Percentiles rank a stretch among this genome's conserved stretches.
phyloP scores from a whole-genome alignment of 2,797 vertebrate genomes.

The Xenopus petersii region DNA sequence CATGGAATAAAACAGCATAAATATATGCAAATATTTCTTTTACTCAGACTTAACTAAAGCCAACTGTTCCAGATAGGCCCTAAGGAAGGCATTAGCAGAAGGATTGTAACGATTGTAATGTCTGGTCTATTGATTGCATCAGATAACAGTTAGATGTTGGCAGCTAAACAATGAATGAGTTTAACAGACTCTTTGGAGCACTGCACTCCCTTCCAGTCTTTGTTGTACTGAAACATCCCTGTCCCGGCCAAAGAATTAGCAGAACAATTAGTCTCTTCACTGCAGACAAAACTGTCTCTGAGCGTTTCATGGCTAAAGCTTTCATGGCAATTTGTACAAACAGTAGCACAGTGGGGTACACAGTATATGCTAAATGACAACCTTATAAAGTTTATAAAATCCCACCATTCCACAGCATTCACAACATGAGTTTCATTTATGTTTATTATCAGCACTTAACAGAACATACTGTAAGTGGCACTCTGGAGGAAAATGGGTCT shows the following conservation, averaged over 20 bases:
- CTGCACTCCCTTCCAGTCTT: slow-evolving; percentile 38
- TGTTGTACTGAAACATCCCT: slow-evolving; percentile 39
- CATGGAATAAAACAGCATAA: slow-evolving; percentile 6
- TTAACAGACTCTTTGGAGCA: slow-evolving; percentile 38
- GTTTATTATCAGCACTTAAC: too few species aligned
- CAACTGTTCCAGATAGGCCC: slow-evolving; percentile 48
- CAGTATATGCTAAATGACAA: slow-evolving; percentile 20
- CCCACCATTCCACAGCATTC: background rate
- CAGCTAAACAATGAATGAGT: slow-evolving; percentile 43
- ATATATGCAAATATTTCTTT: slow-evolving; percentile 54
- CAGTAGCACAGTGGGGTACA: slow-evolving; percentile 30
- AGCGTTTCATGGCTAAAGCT: slow-evolving; percentile 35
- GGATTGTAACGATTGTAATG: slow-evolving; percentile 38
- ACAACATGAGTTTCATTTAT: background rate
- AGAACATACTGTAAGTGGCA: too few species aligned
- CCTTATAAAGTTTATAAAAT: slow-evolving; percentile 24
- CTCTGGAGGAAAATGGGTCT: too few species aligned
- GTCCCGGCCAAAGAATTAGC: slow-evolving; percentile 44
- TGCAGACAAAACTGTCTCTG: slow-evolving; percentile 43
- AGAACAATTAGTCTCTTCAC: slow-evolving; percentile 48
- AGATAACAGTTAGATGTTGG: slow-evolving; percentile 45
- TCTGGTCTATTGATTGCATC: slow-evolving; percentile 46
- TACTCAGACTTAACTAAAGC: slow-evolving; percentile 49
- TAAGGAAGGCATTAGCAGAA: slow-evolving; percentile 31
- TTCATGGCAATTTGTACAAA: slow-evolving; percentile 41